phyloP scores from a whole-genome alignment of 2,113 vertebrate species.

The Neotragus pygmaeus region DNA sequence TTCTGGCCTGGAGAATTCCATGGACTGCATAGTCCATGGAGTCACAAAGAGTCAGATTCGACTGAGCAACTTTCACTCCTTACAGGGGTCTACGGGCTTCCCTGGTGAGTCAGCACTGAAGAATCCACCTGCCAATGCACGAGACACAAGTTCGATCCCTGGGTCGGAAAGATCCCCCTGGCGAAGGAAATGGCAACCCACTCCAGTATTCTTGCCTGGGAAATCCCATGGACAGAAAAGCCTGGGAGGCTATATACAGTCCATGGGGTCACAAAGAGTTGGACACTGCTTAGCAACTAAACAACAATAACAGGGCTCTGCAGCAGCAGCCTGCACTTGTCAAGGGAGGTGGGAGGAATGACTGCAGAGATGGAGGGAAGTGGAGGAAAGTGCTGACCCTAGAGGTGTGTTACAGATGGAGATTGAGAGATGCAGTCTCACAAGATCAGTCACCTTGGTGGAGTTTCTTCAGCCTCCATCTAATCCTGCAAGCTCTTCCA shows the following conservation, averaged over 20 bases:
- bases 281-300: background rate
- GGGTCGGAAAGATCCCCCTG: background rate
- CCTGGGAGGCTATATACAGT: background rate
- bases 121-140: background rate
- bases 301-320: background rate
- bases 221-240: background rate
- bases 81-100: background rate
- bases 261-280: background rate
- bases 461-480: background rate
- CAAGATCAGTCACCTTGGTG: background rate
- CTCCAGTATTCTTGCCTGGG: background rate
- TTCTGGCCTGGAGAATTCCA: background rate
- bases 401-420: background rate
- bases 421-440: background rate
- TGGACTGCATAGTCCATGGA: background rate
- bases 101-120: background rate
- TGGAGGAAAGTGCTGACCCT: background rate
- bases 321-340: too few species aligned
- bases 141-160: background rate
- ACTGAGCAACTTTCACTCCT: background rate
- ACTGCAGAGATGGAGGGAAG: background rate
- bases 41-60: accelerated
- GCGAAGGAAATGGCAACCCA: background rate
- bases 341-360: background rate
- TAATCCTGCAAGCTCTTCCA: background rate